Evolutionary conservation across 2,797 vertebrate genomes (phyloP).

Genomic region (Epinephelus awoara): DNA sequence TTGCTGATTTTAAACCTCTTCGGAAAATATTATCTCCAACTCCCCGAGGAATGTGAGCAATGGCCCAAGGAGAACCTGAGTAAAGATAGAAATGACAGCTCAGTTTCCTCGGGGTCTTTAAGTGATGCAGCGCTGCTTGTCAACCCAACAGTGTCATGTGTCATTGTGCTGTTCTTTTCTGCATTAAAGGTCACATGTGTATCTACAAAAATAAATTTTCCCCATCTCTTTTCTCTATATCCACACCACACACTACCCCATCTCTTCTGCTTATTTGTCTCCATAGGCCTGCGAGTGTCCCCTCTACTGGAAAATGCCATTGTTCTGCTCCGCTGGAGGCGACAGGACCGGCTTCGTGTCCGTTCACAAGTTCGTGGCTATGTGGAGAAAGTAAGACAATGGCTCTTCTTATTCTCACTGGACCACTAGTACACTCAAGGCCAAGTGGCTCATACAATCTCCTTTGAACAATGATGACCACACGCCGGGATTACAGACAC

Average conservation of each 20-base stretch:
- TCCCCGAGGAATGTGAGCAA: slow-evolving; percentile 59
- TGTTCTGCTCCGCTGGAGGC: slow-evolving; percentile 94
- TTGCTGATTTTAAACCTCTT: slow-evolving; percentile 65
- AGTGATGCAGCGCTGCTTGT: slow-evolving; percentile 60
- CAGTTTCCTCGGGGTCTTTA: slow-evolving; percentile 61
- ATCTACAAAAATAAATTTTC: not conserved
- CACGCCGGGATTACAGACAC: slow-evolving; percentile 46
- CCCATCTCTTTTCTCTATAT: slow-evolving; percentile 7
- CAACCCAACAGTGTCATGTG: slow-evolving; percentile 17
- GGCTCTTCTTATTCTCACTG: slow-evolving; percentile 62
- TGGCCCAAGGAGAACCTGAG: slow-evolving; percentile 59
- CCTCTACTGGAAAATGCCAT: slow-evolving; percentile 96
- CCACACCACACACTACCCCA: slow-evolving; percentile 7
- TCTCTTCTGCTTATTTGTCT: slow-evolving; percentile 48
- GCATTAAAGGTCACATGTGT: slow-evolving; percentile 7
- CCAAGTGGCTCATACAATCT: slow-evolving; percentile 47
- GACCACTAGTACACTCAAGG: slow-evolving; percentile 33
- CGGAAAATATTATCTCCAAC: slow-evolving; percentile 69
- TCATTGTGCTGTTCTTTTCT: slow-evolving; percentile 14
- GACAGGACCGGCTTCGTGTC: slow-evolving; percentile 95
- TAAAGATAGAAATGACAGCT: slow-evolving; percentile 55
- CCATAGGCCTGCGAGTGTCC: slow-evolving; percentile 95
- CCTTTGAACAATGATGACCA: slow-evolving; percentile 59
- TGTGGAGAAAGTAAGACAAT: slow-evolving; percentile 98
- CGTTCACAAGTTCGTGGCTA: slow-evolving; percentile 96